A percentile compares a stretch with the other conserved stretches of the same genome.
Conservation (phyloP, 2,888 invertebrate species). For the Linyphia triangularis region DNA sequence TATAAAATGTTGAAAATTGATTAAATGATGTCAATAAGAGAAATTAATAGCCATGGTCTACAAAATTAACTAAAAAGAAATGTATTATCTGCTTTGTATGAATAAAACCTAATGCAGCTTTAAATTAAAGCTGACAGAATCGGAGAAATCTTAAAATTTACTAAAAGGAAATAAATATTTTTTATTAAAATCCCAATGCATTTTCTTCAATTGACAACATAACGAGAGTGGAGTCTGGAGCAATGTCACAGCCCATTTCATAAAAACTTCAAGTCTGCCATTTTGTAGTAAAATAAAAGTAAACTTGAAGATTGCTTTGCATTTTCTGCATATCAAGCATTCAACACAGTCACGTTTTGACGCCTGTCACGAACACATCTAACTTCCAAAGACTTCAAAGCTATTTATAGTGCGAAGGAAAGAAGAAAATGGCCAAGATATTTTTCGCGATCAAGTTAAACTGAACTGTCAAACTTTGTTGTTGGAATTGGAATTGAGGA, state of each 20-base stretch:
- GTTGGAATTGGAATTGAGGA: not conserved
- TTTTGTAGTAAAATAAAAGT: slow-evolving; percentile 30
- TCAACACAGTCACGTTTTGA: slow-evolving; percentile 41
- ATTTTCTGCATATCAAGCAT: slow-evolving; percentile 43
- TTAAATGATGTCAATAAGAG: too few relatives aligned
- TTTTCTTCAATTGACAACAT: not conserved
- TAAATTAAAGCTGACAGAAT: too few relatives aligned
- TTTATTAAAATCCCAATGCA: not conserved
- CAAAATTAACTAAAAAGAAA: too few relatives aligned
- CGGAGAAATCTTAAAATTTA: too few relatives aligned
- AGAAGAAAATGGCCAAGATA: not conserved
- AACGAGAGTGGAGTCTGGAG: not conserved
- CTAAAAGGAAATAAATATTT: not conserved
- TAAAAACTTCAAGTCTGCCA: not conserved
- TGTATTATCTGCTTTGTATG: too few relatives aligned
- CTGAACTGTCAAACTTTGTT: slow-evolving; percentile 32
- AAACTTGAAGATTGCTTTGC: slow-evolving; percentile 30
- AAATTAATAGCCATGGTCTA: too few relatives aligned
- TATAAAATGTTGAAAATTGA: too few relatives aligned
- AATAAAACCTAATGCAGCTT: too few relatives aligned
- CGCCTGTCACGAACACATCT: slow-evolving; percentile 34
- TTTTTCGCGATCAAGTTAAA: slow-evolving; percentile 17
- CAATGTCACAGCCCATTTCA: not conserved
- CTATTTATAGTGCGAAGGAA: slow-evolving; percentile 18
- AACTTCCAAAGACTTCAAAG: slow-evolving; percentile 1